phyloP scores from a whole-genome alignment of 2,113 vertebrate species.

The Pangasianodon gigas region DNA sequence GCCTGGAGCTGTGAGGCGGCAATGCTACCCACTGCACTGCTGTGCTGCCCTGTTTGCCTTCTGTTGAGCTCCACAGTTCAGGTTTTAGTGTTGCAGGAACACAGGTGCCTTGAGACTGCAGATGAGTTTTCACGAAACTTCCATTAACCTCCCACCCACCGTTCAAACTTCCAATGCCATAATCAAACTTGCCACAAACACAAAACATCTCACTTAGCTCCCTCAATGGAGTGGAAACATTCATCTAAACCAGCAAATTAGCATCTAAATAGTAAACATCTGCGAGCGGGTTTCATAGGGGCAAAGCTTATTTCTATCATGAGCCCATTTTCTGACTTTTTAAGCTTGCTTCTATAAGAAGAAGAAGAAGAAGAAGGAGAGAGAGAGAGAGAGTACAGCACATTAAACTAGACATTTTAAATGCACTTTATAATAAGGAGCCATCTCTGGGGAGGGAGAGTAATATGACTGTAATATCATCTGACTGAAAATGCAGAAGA shows the following conservation, averaged over 20 bases:
- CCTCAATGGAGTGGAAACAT: constrained; percentile 41
- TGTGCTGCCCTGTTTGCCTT: background rate
- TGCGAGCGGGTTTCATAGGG: constrained; percentile 43
- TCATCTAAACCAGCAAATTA: constrained; percentile 46
- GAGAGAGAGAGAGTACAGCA: constrained; percentile 25
- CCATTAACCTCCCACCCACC: constrained; percentile 41
- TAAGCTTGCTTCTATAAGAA: constrained; percentile 19
- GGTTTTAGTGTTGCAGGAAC: background rate
- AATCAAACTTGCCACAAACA: constrained; percentile 46
- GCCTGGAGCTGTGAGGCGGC: background rate
- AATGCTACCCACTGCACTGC: background rate
- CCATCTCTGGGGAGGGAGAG: background rate
- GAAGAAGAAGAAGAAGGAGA: background rate
- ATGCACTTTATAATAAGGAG: constrained; percentile 11
- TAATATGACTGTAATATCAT: background rate
- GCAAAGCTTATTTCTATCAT: constrained; percentile 43
- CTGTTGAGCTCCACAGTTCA: background rate
- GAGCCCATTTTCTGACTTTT: constrained; percentile 40
- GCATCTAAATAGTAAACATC: constrained; percentile 59
- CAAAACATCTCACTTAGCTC: constrained; percentile 43
- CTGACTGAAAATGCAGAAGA: constrained; percentile 22
- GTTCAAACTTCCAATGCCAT: constrained; percentile 36
- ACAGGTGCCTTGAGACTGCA: constrained; percentile 11
- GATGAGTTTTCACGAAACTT: background rate
- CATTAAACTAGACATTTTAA: constrained; percentile 33